A percentile compares a stretch with the other conserved stretches of the same genome.
These are phyloP conservation scores for Brachionus koreanus DNA, from an alignment of 1,140 invertebrate species.

Conservation along the genomic window DNA sequence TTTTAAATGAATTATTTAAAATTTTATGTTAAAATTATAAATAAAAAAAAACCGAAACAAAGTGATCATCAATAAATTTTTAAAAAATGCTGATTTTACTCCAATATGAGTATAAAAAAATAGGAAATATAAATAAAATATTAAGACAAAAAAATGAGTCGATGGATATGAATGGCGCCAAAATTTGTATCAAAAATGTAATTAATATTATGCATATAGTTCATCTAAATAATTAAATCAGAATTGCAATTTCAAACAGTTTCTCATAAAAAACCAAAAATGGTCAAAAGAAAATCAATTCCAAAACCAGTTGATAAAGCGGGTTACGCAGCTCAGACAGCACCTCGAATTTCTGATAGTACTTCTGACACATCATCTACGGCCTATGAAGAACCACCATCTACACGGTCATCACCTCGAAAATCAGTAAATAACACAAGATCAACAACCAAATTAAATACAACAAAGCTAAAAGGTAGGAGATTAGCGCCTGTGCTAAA, in stretches of 20 bases:
- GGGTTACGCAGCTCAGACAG: constrained; percentile 10
- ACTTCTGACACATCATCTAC: not conserved
- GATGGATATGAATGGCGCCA: no score
- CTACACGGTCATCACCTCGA: not conserved
- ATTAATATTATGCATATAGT: no score
- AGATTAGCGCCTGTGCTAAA: not conserved
- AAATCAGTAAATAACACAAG: not conserved
- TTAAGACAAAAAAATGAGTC: no score
- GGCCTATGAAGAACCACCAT: not conserved
- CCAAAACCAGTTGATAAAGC: constrained; percentile 13
- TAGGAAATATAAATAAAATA: no score
- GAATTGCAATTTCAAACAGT: not conserved
- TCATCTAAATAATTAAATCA: no score
- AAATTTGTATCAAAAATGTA: no score
- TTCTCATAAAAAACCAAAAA: not conserved
- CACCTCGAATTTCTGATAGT: not conserved
- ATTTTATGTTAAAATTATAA: no score
- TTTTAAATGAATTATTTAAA: no score
- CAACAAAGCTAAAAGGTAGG: not conserved
- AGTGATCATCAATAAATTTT: no score
- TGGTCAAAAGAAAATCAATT: constrained; percentile 42
- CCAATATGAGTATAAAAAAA: no score
- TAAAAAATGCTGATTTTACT: no score
- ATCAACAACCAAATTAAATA: not conserved
- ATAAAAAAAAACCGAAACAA: no score